Percentiles rank a stretch among this genome's conserved stretches.
Evolutionary conservation across 2,113 vertebrate species (phyloP).

Genomic region (Leiothrix lutea): DNA sequence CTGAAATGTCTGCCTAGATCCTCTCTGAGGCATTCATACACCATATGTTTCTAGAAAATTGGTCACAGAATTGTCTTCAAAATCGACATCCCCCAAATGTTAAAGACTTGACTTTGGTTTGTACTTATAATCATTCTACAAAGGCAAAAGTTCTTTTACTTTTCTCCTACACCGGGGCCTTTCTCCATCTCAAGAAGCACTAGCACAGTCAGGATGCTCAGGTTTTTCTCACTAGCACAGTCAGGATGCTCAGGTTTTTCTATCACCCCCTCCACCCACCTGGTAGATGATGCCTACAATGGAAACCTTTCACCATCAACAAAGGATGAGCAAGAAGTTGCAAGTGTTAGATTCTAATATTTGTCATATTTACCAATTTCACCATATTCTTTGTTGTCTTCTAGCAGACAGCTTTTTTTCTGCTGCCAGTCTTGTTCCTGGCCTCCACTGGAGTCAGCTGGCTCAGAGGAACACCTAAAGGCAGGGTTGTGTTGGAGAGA

Average conservation of each 20-base stretch:
- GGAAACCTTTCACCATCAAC: not conserved
- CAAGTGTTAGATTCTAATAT: not conserved
- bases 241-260: not conserved
- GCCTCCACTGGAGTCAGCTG: not conserved
- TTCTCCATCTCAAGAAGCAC: not conserved
- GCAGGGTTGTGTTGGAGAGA: fast-evolving
- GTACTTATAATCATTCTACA: not conserved
- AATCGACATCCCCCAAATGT: not conserved
- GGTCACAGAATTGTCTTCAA: not conserved
- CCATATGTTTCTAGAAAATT: not conserved
- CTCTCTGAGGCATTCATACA: not conserved
- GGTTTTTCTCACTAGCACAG: not conserved
- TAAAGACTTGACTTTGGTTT: not conserved
- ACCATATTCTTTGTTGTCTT: not conserved
- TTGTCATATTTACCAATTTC: not conserved
- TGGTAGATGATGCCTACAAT: not conserved
- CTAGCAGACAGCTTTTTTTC: not conserved
- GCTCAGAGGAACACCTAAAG: not conserved
- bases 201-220: not conserved
- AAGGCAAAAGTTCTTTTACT: not conserved
- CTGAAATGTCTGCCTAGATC: not conserved
- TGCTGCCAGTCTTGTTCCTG: not conserved
- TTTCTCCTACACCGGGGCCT: not conserved
- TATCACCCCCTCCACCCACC: not conserved
- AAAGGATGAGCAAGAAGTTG: not conserved